Evolutionary conservation across 1,140 invertebrate genomes (phyloP), one percentile per base, ranked within the genome.

Genomic region (Leptinotarsa lineolata): DNA sequence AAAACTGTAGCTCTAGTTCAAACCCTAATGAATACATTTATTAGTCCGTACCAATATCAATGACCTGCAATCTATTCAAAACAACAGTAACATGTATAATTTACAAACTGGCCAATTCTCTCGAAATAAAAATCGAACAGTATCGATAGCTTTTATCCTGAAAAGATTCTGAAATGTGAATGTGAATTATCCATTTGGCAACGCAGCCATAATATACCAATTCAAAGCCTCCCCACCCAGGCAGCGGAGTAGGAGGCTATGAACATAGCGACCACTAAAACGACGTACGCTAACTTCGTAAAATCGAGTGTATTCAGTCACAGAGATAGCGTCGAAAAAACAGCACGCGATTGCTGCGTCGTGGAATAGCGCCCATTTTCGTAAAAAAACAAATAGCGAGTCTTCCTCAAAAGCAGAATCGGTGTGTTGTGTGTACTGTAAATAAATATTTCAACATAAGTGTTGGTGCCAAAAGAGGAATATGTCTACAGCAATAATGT

Each of bases 401-500:
- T 83, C 79, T 83, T 82, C 81, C 81, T 78, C 73, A 73, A 75
- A 74, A 77, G 80, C 74, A 76, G 72, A 68, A 79, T 79, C 77
- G 77, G 78, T 76, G 74, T 79, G 76, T 78, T 78, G 79, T 80
- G 77, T 71, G 70, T 72, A 54, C 48, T 54, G 15, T 54, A 18
- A 66, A 68, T 67, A 68, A 74, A 69, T 77, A 74, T 21, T 74
- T 69, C 67, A 72, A 61, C 54, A 73, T 76, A 45, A 72, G 75
- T 72, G 76, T 78, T 73, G 59, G 78, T 77, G 77, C 58, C 71
- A 76, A 15, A 73, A 75, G 72, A 78, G 80, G 76, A 82, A 77
- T 74, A 84, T 84, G 83, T 84, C 83, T 76, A 84, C 83, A 44
- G 82, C 83, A 48, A 82, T 83, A 69, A 84, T 84, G 83, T 78